Percentiles rank a stretch among this genome's conserved stretches.
These are phyloP conservation scores for Microctonus brassicae DNA, from an alignment of 2,888 invertebrate genomes.

Conservation along the genomic window DNA sequence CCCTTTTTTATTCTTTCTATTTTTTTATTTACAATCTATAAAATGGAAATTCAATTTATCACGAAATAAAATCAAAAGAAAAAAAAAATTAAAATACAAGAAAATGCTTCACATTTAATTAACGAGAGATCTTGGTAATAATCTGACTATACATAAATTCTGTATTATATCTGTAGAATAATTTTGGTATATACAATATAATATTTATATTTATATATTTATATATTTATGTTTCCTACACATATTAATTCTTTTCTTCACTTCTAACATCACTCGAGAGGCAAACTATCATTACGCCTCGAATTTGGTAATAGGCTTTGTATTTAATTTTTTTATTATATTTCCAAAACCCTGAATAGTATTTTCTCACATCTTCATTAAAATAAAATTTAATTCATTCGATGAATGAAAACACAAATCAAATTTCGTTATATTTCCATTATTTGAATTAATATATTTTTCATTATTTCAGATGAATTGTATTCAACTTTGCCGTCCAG, in stretches of 20 bases:
- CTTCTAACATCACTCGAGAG: conserved; percentile 44
- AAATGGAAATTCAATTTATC: not conserved
- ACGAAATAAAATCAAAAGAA: conserved; percentile 34
- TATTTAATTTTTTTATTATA: not conserved
- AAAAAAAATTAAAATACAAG: not conserved
- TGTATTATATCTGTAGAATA: conserved; percentile 35
- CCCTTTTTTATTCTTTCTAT: too few species aligned
- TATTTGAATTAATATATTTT: too few species aligned
- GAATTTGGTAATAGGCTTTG: conserved; percentile 23
- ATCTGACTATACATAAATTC: conserved; percentile 39
- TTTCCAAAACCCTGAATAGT: not conserved
- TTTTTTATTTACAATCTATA: not conserved
- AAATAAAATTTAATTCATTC: not conserved
- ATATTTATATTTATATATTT: conserved; percentile 31
- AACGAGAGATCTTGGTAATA: conserved; percentile 39
- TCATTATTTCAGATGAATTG: not conserved
- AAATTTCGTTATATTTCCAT: too few species aligned
- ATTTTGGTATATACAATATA: conserved; percentile 29
- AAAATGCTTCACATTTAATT: too few species aligned
- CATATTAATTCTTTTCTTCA: conserved; percentile 10
- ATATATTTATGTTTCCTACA: conserved; percentile 46
- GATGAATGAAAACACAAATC: not conserved
- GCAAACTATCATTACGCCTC: conserved; percentile 14
- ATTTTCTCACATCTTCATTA: not conserved
- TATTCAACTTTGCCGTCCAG: conserved; percentile 64